Conservation (phyloP, 2,113 vertebrate genomes). For the Oophaga pumilio region DNA sequence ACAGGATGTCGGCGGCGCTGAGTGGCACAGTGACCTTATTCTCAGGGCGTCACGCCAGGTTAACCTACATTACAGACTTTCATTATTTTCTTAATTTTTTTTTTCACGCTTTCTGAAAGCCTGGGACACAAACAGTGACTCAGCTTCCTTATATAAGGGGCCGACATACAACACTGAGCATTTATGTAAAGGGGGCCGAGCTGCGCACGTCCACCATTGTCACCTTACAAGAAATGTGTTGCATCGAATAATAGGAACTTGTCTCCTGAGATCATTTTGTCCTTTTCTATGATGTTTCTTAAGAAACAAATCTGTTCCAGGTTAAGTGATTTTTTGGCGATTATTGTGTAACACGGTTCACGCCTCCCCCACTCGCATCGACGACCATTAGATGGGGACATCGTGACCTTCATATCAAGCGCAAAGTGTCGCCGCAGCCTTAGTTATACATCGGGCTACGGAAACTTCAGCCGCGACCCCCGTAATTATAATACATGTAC, state of each 20-base stretch:
- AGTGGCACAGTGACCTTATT: conserved; percentile 58
- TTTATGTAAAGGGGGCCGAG: background rate
- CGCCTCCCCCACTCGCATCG: too few relatives aligned
- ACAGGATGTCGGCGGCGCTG: background rate
- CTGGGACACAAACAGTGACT: background rate
- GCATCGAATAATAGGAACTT: background rate
- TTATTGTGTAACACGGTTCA: too few relatives aligned
- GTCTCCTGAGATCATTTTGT: too few relatives aligned
- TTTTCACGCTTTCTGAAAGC: background rate
- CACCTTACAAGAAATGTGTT: too few relatives aligned
- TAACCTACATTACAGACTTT: background rate
- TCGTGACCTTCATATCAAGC: too few relatives aligned
- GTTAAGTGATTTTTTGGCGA: too few relatives aligned
- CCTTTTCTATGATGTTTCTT: too few relatives aligned
- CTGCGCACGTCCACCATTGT: background rate
- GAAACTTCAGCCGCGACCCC: too few relatives aligned
- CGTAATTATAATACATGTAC: background rate
- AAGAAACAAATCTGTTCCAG: too few relatives aligned
- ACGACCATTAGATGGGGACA: too few relatives aligned
- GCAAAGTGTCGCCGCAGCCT: too few relatives aligned
- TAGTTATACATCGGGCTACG: too few relatives aligned
- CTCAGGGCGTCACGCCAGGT: background rate
- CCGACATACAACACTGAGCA: background rate
- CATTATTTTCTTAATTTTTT: background rate
- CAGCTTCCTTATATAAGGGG: conserved; percentile 5